Evolutionary conservation across 2,888 invertebrate genomes (phyloP).

Genomic region (Erannis defoliaria): DNA sequence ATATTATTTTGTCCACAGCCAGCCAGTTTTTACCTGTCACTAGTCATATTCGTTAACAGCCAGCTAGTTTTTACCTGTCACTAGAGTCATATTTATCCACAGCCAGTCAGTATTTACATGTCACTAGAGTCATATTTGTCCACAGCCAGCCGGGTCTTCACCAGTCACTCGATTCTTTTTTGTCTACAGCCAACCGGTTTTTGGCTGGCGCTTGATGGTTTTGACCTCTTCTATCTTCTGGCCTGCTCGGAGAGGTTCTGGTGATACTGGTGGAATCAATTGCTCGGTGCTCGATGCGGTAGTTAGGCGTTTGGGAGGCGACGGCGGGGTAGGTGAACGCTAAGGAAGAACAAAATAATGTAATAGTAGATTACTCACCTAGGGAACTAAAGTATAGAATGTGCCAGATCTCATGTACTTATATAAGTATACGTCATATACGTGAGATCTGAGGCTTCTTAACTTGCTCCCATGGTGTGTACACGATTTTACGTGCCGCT

Average conservation of each 20-base stretch:
- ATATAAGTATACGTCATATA: too few relatives aligned
- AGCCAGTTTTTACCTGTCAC: background rate
- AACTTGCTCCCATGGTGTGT: too few relatives aligned
- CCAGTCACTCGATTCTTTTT: background rate
- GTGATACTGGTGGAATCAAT: slow-evolving; percentile 77
- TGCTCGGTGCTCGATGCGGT: slow-evolving; percentile 84
- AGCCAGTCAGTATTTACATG: background rate
- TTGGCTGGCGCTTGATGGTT: slow-evolving; percentile 85
- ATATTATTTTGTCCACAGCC: background rate
- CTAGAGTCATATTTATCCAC: background rate
- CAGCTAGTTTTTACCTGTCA: background rate
- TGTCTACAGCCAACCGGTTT: slow-evolving; percentile 87
- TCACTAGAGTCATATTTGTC: background rate
- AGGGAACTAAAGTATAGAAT: too few relatives aligned
- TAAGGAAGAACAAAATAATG: background rate
- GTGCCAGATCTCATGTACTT: too few relatives aligned
- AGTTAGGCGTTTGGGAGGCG: slow-evolving; percentile 63
- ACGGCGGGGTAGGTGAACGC: slow-evolving; percentile 53
- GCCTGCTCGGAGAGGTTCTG: slow-evolving; percentile 69
- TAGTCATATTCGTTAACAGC: background rate
- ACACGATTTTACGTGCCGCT: too few relatives aligned
- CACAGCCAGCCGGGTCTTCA: background rate
- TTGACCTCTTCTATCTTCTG: slow-evolving; percentile 84
- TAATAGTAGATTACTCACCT: too few relatives aligned
- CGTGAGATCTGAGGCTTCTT: too few relatives aligned